Evolutionary conservation across 2,797 vertebrate species (phyloP), one percentile per base, ranked within the genome.

Genomic region (Acanthurus lineatus): DNA sequence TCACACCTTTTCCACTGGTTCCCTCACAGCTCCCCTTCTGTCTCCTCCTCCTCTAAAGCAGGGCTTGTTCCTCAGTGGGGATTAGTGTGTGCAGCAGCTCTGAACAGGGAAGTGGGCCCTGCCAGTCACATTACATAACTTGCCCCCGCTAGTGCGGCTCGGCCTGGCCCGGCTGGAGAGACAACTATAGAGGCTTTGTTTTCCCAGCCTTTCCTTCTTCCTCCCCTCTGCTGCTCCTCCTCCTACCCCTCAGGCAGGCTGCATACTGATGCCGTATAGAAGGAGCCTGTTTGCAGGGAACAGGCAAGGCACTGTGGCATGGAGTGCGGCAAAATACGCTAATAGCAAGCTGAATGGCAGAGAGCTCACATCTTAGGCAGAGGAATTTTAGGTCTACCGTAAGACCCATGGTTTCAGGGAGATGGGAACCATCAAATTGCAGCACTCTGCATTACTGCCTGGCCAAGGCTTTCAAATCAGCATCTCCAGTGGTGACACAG

Each of bases 111-210:
- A 93, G 91, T 90, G 86, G 92, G 91, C 87, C 90, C 92, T 94
- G 94, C 93, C 94, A 95, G 94, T 95, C 93, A 94, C 91, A 93
- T 96, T 96, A 95, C 95, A 96, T 96, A 96, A 96, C 91, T 93
- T 88, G 91, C 93, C 90, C 90, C 86, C 88, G 74, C 88, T 88
- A 85, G 89, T 85, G 86, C 82, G 14, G 86, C 91, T 91, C 83
- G 61, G 87, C 84, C 86, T 89, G 89, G 89, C 93, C 92, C 70
- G 92, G 91, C 93, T 93, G 87, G 92, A 95, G 94, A 94, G 92
- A 93, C 92, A 79, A 96, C 95, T 95, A 94, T 95, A 94, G 94
- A 89, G 84, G 94, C 95, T 96, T 96, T 96, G 95, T 96, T 95
- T 93, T 87, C 89, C 86, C 79, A 85, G 83, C 89, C 89, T 91